Evolutionary conservation across 2,797 vertebrate genomes (phyloP).

Genomic region (Urophycis tenuis): DNA sequence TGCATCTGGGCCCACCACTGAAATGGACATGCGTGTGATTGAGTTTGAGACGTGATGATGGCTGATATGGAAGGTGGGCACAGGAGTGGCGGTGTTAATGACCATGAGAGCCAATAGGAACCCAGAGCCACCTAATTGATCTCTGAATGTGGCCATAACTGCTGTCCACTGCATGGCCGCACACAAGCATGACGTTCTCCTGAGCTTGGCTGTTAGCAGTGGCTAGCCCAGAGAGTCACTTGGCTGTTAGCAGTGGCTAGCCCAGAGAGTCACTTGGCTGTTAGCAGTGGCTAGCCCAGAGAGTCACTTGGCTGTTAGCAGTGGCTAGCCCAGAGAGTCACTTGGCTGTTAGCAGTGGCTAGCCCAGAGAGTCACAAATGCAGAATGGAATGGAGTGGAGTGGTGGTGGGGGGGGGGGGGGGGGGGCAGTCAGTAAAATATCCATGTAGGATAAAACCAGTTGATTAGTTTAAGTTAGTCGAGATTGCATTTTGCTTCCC

Average conservation of each 20-base stretch:
- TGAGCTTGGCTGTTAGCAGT: neutral
- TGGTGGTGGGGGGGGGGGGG: neutral
- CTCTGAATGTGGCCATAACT: conserved; percentile 3
- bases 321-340: too few species aligned
- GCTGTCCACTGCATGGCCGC: neutral
- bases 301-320: neutral
- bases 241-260: neutral
- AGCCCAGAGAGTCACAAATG: neutral
- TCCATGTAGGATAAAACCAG: neutral
- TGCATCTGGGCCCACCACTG: conserved; percentile 17
- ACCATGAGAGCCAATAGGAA: conserved; percentile 27
- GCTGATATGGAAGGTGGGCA: conserved; percentile 31
- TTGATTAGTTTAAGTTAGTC: conserved; percentile 10
- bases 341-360: neutral
- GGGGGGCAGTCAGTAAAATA: neutral
- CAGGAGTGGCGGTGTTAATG: conserved; percentile 13
- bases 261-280: neutral
- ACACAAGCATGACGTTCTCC: conserved; percentile 6
- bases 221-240: neutral
- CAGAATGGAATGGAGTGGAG: too few species aligned
- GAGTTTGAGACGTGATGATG: conserved; percentile 31
- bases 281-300: neutral
- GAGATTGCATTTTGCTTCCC: conserved; percentile 15
- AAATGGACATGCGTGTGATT: conserved; percentile 38
- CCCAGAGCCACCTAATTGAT: conserved; percentile 26